Evolutionary conservation across 1,140 invertebrate genomes (phyloP).

Genomic region (Aphelenchoides avenae): DNA sequence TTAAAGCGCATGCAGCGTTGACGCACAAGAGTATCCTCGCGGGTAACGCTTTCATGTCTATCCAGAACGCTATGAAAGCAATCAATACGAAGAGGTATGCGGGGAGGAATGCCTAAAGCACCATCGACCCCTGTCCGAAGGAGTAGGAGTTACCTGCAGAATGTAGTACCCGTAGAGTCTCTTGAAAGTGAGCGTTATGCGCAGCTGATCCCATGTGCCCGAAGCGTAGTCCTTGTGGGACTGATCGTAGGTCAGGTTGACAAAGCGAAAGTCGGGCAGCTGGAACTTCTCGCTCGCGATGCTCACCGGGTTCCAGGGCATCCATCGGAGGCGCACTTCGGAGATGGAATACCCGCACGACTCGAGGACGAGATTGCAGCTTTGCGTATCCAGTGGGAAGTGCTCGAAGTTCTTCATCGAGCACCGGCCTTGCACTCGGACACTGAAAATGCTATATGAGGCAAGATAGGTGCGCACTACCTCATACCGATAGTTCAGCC

Average conservation of each 20-base stretch:
- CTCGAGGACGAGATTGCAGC: slow-evolving; percentile 37
- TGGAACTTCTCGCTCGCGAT: slow-evolving; percentile 43
- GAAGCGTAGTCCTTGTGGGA: slow-evolving; percentile 30
- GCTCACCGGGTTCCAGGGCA: slow-evolving; percentile 43
- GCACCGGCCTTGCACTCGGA: slow-evolving; percentile 39
- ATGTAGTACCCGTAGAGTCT: slow-evolving; percentile 49
- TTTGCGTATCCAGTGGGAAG: slow-evolving; percentile 42
- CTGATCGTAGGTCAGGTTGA: slow-evolving; percentile 41
- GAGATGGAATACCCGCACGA: slow-evolving; percentile 48
- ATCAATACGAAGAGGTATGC: slow-evolving; percentile 52
- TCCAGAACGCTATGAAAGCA: slow-evolving; percentile 47
- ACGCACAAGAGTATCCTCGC: slow-evolving; percentile 46
- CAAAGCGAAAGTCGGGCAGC: slow-evolving; percentile 43
- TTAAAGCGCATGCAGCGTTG: slow-evolving; percentile 38
- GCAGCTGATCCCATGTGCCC: slow-evolving; percentile 40
- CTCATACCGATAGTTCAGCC: slow-evolving; percentile 32
- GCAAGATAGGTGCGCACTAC: neutral
- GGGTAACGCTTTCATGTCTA: slow-evolving; percentile 45
- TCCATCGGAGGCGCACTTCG: slow-evolving; percentile 41
- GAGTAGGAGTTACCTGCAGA: slow-evolving; percentile 26
- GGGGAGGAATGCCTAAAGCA: slow-evolving; percentile 34
- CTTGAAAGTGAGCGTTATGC: slow-evolving; percentile 42
- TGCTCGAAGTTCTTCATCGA: slow-evolving; percentile 46
- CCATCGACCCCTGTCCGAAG: neutral
- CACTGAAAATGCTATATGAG: slow-evolving; percentile 9